Conservation (phyloP, 1,140 invertebrate genomes). For the Tetranychus urticae region DNA sequence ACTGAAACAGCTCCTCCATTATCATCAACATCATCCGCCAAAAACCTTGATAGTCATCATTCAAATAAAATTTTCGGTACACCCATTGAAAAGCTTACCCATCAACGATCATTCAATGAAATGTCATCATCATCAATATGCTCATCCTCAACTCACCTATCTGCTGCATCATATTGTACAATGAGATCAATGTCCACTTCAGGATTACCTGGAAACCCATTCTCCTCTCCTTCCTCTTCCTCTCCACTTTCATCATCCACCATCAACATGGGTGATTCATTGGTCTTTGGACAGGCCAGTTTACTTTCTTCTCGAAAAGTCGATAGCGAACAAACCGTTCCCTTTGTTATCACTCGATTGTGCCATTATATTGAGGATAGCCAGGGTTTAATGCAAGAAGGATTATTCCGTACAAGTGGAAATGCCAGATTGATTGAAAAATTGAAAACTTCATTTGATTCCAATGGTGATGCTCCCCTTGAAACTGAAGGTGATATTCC, state of each 20-base stretch:
- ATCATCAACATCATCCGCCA: too few relatives aligned
- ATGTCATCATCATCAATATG: too few relatives aligned
- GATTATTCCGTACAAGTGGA: constrained; percentile 23
- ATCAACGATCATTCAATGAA: constrained; percentile 2
- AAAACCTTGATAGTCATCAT: not conserved
- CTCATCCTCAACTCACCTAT: not conserved
- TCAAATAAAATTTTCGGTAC: constrained; percentile 12
- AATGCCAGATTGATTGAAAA: constrained; percentile 21
- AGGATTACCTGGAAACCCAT: not conserved
- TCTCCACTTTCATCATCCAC: not conserved
- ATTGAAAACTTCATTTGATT: constrained; percentile 20
- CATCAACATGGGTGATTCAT: not conserved
- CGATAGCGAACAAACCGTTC: constrained; percentile 2
- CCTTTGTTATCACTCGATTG: constrained; percentile 12
- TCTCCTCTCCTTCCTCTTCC: not conserved
- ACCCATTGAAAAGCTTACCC: constrained; percentile 9
- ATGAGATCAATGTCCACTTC: too few relatives aligned
- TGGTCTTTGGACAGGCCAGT: not conserved
- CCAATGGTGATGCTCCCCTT: constrained; percentile 21
- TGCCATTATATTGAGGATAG: constrained; percentile 12
- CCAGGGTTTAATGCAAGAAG: constrained; percentile 18
- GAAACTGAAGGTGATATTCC: constrained; percentile 17
- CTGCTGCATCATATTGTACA: constrained; percentile 12
- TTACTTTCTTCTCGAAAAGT: not conserved
- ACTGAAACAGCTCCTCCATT: not conserved